Conservation (phyloP, 2,797 vertebrate species). For the Gadopsis marmoratus region DNA sequence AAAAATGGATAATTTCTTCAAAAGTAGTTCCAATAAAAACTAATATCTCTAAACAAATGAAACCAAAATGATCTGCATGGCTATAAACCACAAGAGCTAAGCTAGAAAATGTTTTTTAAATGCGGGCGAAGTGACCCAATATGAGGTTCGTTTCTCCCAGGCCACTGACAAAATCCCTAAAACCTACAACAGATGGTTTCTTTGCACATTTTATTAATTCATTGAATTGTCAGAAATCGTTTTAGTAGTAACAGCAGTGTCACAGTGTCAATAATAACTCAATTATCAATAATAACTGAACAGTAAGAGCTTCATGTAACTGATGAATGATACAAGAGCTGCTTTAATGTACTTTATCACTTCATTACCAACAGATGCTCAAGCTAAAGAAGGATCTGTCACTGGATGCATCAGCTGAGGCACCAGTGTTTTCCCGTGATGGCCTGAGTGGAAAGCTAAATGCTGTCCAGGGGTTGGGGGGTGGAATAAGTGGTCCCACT, state of each 20-base stretch:
- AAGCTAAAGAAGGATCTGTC: conserved; percentile 47
- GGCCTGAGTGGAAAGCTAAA: conserved; percentile 68
- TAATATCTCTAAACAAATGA: not conserved
- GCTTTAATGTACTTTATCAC: conserved; percentile 19
- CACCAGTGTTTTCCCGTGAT: conserved; percentile 59
- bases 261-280: not conserved
- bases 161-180: not conserved
- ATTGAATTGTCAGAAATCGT: not conserved
- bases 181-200: not conserved
- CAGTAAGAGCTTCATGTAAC: not conserved
- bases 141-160: not conserved
- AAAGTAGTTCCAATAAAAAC: not conserved
- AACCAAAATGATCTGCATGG: not conserved
- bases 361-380: conserved; percentile 65
- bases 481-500: conserved; percentile 60
- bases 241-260: not conserved
- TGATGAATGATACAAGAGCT: not conserved
- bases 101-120: conserved; percentile 1
- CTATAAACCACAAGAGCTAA: not conserved
- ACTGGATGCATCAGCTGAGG: conserved; percentile 61
- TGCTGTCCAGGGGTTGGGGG: conserved; percentile 40
- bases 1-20: not conserved
- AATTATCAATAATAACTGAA: not conserved
- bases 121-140: conserved; percentile 2
- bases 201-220: not conserved